Conservation (phyloP, 1,140 invertebrate species). For the Papilio xuthus region DNA sequence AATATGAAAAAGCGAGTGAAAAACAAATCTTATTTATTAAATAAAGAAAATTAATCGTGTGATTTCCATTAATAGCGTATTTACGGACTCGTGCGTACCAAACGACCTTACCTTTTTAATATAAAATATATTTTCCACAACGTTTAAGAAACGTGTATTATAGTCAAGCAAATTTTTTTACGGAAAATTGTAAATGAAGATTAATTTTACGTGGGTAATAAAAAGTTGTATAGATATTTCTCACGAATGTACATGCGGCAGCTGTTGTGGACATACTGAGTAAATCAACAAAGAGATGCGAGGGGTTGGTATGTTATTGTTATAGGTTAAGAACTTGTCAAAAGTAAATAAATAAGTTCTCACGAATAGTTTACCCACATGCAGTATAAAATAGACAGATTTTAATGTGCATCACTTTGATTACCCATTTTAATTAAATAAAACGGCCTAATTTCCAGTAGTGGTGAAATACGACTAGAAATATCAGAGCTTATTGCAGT, state of each 20-base stretch:
- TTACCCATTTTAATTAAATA: neutral
- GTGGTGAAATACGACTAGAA: too few relatives aligned
- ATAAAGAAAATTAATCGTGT: neutral
- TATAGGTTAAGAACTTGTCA: slow-evolving; percentile 12
- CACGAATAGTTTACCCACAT: neutral
- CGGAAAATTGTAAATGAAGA: neutral
- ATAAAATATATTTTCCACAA: too few relatives aligned
- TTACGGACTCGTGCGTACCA: too few relatives aligned
- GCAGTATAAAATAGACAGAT: neutral
- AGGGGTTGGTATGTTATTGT: slow-evolving; percentile 23
- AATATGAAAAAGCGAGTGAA: neutral
- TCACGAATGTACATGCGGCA: neutral
- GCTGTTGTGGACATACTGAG: neutral
- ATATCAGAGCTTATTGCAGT: neutral
- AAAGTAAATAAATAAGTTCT: slow-evolving; percentile 8
- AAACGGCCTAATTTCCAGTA: neutral
- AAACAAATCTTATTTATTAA: neutral
- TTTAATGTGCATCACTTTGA: neutral
- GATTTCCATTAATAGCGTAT: too few relatives aligned
- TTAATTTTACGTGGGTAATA: neutral
- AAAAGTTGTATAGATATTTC: neutral
- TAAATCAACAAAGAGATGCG: slow-evolving; percentile 20
- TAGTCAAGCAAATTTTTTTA: neutral
- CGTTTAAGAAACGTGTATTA: too few relatives aligned
- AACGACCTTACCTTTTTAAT: too few relatives aligned